Base-by-base conservation (phyloP, 1,140 invertebrate genomes). In the Ceratina australensis region DNA sequence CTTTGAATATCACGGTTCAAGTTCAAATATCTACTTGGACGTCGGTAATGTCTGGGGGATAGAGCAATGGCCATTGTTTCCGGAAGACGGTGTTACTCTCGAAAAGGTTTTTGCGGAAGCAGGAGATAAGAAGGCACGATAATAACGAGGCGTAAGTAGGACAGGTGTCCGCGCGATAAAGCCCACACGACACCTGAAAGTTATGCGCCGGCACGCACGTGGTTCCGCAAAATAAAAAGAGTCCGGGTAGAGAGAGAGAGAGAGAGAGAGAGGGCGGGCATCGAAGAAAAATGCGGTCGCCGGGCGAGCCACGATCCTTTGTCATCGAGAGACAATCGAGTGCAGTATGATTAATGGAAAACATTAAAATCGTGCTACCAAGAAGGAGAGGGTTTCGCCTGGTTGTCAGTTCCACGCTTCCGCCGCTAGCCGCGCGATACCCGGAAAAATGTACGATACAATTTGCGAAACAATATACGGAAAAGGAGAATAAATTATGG, bases 101-200 rank as follows among this genome's bases (percentile, higher is more conserved):
- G 67, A 72, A 80, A 84, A 80, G 81, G 85, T 87, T 85, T n/a
- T 42, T 78, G 66, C 81, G 84, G 79, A 84, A 86, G 75, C 74
- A 60, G 72, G 69, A 89, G 88, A 89, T 90, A 89, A 90, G 87
- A 66, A 78, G 78, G 79, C 59, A 75, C 84, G 83, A 89, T 90
- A 90, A 90, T 89, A 88, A 91, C 80, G 80, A 86, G 85, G 80
- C 82, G 87, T 90, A 92, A 92, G 90, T 91, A 87, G 90, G 89
- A 89, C 90, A 91, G 90, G 88, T 90, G 89, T 90, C 86, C 78
- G 80, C 66, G 86, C 86, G 89, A 91, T 91, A 91, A 90, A 90
- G 79, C 84, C 59, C 80, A 85, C 79, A 86, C 87, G 87, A 89
- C 81, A 85, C 85, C 84, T 85, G 81, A 87, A 91, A 90, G 82